Conservation (phyloP, 2,888 invertebrate genomes). For the Oscheius onirici region DNA sequence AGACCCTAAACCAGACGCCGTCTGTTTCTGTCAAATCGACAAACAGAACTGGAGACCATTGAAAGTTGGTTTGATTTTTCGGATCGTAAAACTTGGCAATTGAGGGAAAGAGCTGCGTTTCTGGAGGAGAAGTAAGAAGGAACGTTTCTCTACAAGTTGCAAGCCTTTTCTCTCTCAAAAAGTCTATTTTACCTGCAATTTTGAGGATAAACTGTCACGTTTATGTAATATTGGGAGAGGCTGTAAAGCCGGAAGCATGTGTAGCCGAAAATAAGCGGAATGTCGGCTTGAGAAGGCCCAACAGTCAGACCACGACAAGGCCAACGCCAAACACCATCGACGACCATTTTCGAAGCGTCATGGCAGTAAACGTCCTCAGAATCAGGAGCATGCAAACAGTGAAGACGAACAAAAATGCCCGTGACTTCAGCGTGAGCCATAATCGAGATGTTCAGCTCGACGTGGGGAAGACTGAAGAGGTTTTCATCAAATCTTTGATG, state of each 20-base stretch:
- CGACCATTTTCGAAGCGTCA: conserved; percentile 33
- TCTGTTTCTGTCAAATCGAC: conserved; percentile 47
- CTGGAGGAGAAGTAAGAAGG: conserved; percentile 43
- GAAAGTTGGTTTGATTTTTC: background rate
- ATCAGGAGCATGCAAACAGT: conserved; percentile 57
- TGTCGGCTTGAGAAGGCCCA: background rate
- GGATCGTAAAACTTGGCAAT: conserved; percentile 37
- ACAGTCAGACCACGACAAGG: conserved; percentile 24
- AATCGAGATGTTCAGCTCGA: conserved; percentile 51
- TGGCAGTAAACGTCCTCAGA: conserved; percentile 60
- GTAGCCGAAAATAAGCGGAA: conserved; percentile 51
- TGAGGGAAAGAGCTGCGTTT: conserved; percentile 48
- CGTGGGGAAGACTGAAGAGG: conserved; percentile 55
- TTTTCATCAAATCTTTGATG: background rate
- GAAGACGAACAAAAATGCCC: conserved; percentile 47
- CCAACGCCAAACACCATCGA: conserved; percentile 29
- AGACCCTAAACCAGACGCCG: conserved; percentile 45
- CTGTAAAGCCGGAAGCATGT: conserved; percentile 59
- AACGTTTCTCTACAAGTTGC: conserved; percentile 35
- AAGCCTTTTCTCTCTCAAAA: background rate
- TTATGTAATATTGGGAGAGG: conserved; percentile 54
- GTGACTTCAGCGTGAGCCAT: conserved; percentile 32
- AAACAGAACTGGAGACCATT: conserved; percentile 60
- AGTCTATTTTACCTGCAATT: conserved; percentile 41
- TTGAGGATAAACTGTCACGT: conserved; percentile 55